Percentiles rank a stretch among this genome's conserved stretches.
Conservation (phyloP, 2,888 invertebrate species). For the Nezara viridula region DNA sequence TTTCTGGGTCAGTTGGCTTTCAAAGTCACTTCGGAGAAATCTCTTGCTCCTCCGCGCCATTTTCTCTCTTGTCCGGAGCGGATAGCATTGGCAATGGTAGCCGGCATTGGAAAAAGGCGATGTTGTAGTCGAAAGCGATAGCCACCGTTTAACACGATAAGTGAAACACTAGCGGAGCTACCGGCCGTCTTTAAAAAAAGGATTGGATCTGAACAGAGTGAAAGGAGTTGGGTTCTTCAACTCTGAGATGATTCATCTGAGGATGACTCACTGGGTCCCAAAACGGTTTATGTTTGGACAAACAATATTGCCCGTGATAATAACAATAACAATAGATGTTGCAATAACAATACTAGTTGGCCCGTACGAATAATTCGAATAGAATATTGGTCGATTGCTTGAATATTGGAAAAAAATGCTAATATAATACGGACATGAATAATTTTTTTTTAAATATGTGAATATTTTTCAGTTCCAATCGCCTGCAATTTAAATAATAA, state of each 20-base stretch:
- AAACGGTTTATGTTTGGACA: not conserved
- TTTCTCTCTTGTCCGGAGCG: slow-evolving; percentile 6
- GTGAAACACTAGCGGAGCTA: not conserved
- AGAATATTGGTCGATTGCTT: no score
- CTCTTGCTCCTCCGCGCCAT: not conserved
- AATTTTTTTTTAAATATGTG: no score
- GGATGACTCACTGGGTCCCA: not conserved
- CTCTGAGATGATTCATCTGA: not conserved
- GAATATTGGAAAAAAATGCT: no score
- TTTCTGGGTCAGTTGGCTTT: slow-evolving; percentile 41
- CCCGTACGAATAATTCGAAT: no score
- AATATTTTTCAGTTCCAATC: no score
- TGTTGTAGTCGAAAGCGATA: not conserved
- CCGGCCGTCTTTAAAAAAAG: not conserved
- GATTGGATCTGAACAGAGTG: not conserved
- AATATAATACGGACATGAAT: no score
- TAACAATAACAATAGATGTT: no score
- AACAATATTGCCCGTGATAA: no score
- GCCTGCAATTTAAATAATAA: no score
- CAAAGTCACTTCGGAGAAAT: slow-evolving; percentile 35
- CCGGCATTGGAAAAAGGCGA: not conserved
- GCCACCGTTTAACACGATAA: not conserved
- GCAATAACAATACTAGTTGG: no score
- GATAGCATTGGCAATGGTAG: not conserved
- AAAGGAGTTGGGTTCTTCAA: not conserved